These are phyloP conservation scores for Hirudinaria manillensis DNA, from an alignment of 2,888 invertebrate genomes.

Conservation along the genomic window DNA sequence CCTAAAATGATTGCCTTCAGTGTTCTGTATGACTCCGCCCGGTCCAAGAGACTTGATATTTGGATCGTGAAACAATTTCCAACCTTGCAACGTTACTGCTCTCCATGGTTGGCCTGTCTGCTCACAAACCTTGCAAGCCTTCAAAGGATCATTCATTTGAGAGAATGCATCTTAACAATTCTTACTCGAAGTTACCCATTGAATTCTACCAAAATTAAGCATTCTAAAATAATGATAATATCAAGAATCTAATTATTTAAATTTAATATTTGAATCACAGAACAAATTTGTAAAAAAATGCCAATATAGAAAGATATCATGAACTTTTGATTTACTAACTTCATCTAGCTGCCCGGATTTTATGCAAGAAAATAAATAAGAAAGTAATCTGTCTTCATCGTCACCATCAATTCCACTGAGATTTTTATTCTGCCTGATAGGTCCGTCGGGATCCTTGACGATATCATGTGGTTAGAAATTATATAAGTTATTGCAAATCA, in stretches of 20 bases:
- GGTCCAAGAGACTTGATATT: slow-evolving; percentile 58
- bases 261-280: not conserved
- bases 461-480: not conserved
- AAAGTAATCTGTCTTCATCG: slow-evolving; percentile 65
- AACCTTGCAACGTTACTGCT: slow-evolving; percentile 81
- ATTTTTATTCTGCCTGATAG: slow-evolving; percentile 68
- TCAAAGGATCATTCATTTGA: slow-evolving; percentile 24
- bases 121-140: slow-evolving; percentile 73
- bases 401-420: slow-evolving; percentile 79
- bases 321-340: slow-evolving; percentile 41
- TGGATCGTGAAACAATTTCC: slow-evolving; percentile 79
- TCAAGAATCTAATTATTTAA: not conserved
- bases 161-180: too few relatives aligned
- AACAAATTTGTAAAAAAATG: not conserved
- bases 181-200: not conserved
- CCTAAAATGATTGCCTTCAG: slow-evolving; percentile 74
- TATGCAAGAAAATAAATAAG: slow-evolving; percentile 68
- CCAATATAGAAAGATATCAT: not conserved
- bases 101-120: slow-evolving; percentile 86
- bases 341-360: slow-evolving; percentile 78
- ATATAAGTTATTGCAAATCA: too few relatives aligned
- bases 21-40: slow-evolving; percentile 57
- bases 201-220: not conserved
- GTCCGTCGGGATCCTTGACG: slow-evolving; percentile 78
- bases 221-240: not conserved